phyloP scores from a whole-genome alignment of 2,888 invertebrate genomes.

The Lithophane semibrunnea region DNA sequence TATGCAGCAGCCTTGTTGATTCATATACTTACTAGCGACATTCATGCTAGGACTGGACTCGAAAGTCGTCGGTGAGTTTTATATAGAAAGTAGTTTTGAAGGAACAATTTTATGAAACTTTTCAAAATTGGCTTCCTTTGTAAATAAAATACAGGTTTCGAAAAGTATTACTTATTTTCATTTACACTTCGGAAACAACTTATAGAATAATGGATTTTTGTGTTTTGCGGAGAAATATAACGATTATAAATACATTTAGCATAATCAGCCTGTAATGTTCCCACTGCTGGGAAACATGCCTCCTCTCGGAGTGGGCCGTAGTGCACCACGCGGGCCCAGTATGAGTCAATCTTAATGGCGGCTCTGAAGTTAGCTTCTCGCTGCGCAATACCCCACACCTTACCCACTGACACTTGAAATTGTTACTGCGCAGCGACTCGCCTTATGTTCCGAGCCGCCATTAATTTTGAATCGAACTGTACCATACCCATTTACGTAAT shows the following conservation, averaged over 20 bases:
- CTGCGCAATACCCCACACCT: too few species aligned
- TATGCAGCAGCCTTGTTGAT: conserved; percentile 85
- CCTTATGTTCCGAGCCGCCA: too few species aligned
- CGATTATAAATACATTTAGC: neutral
- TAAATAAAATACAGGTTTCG: neutral
- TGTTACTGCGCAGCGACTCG: too few species aligned
- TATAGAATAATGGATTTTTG: neutral
- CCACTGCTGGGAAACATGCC: too few species aligned
- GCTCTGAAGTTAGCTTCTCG: too few species aligned
- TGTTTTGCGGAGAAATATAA: neutral
- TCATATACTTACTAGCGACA: conserved; percentile 81
- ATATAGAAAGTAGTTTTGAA: neutral
- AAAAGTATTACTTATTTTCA: neutral
- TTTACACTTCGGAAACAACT: neutral
- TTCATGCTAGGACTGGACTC: conserved; percentile 86
- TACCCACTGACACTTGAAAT: too few species aligned
- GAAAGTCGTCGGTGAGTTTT: conserved; percentile 82
- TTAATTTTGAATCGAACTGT: too few species aligned
- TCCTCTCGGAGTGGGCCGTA: too few species aligned
- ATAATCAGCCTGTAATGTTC: too few species aligned
- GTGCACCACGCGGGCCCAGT: too few species aligned
- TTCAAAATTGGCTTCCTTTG: neutral
- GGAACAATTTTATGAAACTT: neutral
- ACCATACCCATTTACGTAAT: too few species aligned
- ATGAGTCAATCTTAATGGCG: too few species aligned